Base-by-base conservation (phyloP, 2,113 vertebrate species). In the Rhagologus leucostigma region DNA sequence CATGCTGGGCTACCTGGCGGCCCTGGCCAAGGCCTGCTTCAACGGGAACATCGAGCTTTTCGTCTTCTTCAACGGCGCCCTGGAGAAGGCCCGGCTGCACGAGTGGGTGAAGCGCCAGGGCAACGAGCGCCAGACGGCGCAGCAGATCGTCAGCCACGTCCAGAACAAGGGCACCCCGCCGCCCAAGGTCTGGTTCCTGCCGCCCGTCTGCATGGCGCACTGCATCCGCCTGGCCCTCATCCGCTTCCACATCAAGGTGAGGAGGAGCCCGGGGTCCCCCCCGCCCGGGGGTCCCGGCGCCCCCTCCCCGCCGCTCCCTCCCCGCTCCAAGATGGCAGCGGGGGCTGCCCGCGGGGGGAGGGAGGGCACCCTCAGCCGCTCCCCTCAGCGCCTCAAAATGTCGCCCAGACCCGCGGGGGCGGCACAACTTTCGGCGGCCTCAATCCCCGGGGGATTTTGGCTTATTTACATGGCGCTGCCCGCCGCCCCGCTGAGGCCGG, bases 51-150 rank as follows among this genome's bases (percentile, higher is more conserved):
- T 99, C 97, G 98, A 99, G 98, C 99, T 99, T 87, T 98, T 99
- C 98, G 99, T 99, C 79, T 99, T 99, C 97, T 99, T 99, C 98
- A 99, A 99, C 98, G 99, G 99, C 95, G 99, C 99, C 93, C 98
- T 99, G 98, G 99, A 99, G 98, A 99, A 99, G 97, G 99, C 98
- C 98, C 99, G 99, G 91, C 98, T 99, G 80, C 99, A 99, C 98
- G 99, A 99, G 97, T 99, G 99, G 99, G 99, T 99, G 96, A 99
- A 99, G 98, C 98, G 99, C 91, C 99, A 99, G 98, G 98, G 99
- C 98, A 99, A 99, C 98, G 99, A 99, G 98, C 98, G 99, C 96
- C 99, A 99, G 98, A 99, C 99, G 75, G 98, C 99, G 77, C 99
- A 99, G 98, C 99, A 99, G 98, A 99, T 99, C 95, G 97, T 99